These are phyloP conservation scores for Lepidochrysops patricia DNA, from an alignment of 2,888 invertebrate genomes.

Conservation along the genomic window DNA sequence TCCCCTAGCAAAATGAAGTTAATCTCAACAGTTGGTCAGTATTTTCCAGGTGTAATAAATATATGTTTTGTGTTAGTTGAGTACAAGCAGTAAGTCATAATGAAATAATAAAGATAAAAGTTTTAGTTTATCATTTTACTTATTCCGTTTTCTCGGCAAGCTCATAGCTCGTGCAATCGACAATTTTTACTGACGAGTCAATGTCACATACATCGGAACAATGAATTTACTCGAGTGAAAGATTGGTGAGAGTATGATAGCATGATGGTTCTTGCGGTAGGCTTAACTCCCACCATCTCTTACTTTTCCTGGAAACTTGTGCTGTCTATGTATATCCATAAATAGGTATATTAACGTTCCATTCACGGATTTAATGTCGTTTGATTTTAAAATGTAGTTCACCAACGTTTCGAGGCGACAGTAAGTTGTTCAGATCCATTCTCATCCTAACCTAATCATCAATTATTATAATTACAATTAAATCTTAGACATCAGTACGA, in stretches of 20 bases:
- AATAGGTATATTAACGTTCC: neutral
- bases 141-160: neutral
- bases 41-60: too few species aligned
- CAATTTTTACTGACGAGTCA: conserved; percentile 18
- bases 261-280: neutral
- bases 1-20: too few species aligned
- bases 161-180: neutral
- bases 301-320: neutral
- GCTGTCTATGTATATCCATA: neutral
- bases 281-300: neutral
- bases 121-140: neutral
- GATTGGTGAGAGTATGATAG: conserved; percentile 9
- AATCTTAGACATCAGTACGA: conserved; percentile 12
- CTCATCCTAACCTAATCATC: conserved; percentile 3
- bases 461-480: conserved; percentile 11
- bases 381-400: neutral
- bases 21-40: too few species aligned
- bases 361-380: neutral
- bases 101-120: neutral
- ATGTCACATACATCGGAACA: conserved; percentile 23
- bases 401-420: neutral
- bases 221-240: conserved; percentile 16
- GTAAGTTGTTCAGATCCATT: neutral
- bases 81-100: too few species aligned
- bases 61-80: too few species aligned